These are phyloP conservation scores for Eupithecia subfuscata DNA, from an alignment of 2,888 invertebrate species.

Conservation along the genomic window DNA sequence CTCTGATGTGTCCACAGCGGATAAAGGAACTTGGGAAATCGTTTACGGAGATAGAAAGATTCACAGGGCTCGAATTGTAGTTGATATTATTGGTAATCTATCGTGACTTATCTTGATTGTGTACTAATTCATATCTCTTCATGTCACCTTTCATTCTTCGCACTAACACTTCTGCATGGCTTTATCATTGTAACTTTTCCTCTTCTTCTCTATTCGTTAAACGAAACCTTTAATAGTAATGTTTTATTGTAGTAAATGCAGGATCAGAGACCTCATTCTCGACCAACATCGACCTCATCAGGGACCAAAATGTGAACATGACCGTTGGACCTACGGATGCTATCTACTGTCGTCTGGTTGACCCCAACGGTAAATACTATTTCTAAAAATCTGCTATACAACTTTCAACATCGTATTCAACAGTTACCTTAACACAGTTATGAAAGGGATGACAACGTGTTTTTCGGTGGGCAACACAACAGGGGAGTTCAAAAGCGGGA, in stretches of 20 bases:
- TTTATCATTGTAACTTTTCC: not conserved
- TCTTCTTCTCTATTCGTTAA: not conserved
- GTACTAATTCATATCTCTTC: conserved; percentile 9
- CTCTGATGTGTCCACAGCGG: conserved; percentile 45
- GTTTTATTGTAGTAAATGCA: conserved; percentile 9
- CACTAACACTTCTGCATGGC: conserved; percentile 24
- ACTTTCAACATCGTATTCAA: not conserved
- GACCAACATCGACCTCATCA: conserved; percentile 24
- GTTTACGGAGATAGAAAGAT: conserved; percentile 57
- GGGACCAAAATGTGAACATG: conserved; percentile 52
- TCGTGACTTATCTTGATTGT: not conserved
- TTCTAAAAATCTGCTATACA: not conserved
- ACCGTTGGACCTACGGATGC: conserved; percentile 63
- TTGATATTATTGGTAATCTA: conserved; percentile 61
- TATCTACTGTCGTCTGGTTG: conserved; percentile 64
- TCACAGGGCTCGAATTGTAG: conserved; percentile 56
- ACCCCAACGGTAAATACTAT: conserved; percentile 44
- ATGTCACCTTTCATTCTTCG: conserved; percentile 16
- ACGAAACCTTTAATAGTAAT: not conserved
- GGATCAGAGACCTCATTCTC: conserved; percentile 8
- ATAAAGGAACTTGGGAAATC: conserved; percentile 66
- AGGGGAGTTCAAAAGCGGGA: not conserved
- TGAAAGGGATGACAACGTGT: not conserved
- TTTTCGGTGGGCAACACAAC: not conserved
- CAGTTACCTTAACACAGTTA: not conserved